Conservation (phyloP, 2,797 vertebrate species). For the Microctenopoma steveboyesi region DNA sequence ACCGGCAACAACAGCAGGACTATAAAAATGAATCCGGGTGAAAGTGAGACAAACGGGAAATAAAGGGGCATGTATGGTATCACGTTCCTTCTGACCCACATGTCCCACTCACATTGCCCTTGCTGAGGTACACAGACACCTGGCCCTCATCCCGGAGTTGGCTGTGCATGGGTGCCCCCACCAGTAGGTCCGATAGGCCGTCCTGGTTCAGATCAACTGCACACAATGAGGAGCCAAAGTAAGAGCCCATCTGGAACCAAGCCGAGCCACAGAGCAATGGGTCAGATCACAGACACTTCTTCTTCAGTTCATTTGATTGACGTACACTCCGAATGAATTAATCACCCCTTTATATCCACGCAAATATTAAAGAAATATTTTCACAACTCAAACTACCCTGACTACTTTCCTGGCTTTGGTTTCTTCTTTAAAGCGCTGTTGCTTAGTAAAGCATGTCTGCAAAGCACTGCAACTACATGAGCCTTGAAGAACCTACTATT, state of each 20-base stretch:
- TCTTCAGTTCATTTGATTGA: slow-evolving; percentile 47
- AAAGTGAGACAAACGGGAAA: slow-evolving; percentile 15
- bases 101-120: slow-evolving; percentile 93
- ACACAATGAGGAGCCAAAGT: slow-evolving; percentile 99
- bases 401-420: slow-evolving; percentile 34
- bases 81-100: slow-evolving; percentile 34
- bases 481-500: slow-evolving; percentile 14
- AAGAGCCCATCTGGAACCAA: slow-evolving; percentile 99
- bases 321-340: slow-evolving; percentile 40
- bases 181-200: slow-evolving; percentile 96
- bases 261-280: slow-evolving; percentile 90
- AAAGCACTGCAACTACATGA: slow-evolving; percentile 23
- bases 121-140: slow-evolving; percentile 96
- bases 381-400: slow-evolving; percentile 27
- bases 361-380: slow-evolving; percentile 48
- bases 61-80: slow-evolving; percentile 27
- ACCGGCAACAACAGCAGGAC: slow-evolving; percentile 1
- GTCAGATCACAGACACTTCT: slow-evolving; percentile 81
- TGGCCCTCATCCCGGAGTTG: slow-evolving; percentile 96
- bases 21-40: slow-evolving; percentile 3
- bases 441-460: slow-evolving; percentile 52
- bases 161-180: slow-evolving; percentile 98
- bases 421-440: slow-evolving; percentile 34
- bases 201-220: slow-evolving; percentile 98
- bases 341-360: slow-evolving; percentile 35